phyloP scores from a whole-genome alignment of 2,888 invertebrate species.

The Drosophila gaucha region DNA sequence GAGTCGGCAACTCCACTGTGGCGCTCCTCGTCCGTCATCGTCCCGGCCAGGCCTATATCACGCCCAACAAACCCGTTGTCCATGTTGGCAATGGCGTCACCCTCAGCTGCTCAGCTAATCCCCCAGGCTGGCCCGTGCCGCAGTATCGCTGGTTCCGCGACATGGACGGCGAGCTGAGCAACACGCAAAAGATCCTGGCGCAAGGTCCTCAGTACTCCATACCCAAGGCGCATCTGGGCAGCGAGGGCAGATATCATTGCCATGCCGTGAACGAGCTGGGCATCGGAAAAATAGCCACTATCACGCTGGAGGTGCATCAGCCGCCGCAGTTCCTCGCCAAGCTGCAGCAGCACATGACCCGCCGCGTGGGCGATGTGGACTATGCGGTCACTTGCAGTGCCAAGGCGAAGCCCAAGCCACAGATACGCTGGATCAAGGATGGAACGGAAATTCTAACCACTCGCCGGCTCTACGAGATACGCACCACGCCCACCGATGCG shows the following conservation, averaged over 20 bases:
- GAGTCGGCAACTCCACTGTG: conserved; percentile 92
- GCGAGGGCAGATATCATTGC: conserved; percentile 95
- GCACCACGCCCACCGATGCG: conserved; percentile 89
- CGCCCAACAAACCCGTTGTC: conserved; percentile 93
- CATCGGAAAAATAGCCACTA: conserved; percentile 93
- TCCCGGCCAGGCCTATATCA: conserved; percentile 93
- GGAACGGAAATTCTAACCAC: conserved; percentile 91
- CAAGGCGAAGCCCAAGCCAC: conserved; percentile 94
- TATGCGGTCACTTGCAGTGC: conserved; percentile 94
- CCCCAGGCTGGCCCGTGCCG: conserved; percentile 96
- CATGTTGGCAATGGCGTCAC: conserved; percentile 93
- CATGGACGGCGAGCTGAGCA: conserved; percentile 86
- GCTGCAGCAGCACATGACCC: conserved; percentile 92
- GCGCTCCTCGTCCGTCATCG: conserved; percentile 94
- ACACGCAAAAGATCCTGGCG: conserved; percentile 89
- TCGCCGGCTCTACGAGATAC: conserved; percentile 92
- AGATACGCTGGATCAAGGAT: conserved; percentile 94
- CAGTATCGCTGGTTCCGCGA: conserved; percentile 96
- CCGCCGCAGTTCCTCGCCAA: conserved; percentile 94
- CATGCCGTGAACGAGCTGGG: conserved; percentile 96
- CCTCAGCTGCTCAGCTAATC: conserved; percentile 93
- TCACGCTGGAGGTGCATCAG: conserved; percentile 93
- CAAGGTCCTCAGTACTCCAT: conserved; percentile 94
- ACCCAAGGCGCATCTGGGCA: conserved; percentile 92
- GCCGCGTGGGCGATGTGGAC: conserved; percentile 91